Evolutionary conservation across 2,797 vertebrate genomes (phyloP).

Genomic region (Cryptoprocta ferox): DNA sequence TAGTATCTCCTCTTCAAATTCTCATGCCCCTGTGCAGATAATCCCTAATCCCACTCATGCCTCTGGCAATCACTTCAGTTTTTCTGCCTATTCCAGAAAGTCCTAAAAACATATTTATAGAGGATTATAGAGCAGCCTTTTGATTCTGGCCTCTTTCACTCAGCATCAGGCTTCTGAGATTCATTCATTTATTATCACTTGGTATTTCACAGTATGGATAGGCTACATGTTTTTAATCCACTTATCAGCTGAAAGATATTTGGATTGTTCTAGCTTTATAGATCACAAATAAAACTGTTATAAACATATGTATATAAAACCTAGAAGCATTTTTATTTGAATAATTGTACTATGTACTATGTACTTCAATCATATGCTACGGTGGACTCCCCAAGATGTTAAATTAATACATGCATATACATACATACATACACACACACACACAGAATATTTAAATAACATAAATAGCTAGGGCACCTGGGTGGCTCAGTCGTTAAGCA

Average conservation of each 20-base stretch:
- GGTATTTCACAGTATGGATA: background rate
- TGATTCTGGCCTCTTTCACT: background rate
- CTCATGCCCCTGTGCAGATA: background rate
- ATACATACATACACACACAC: background rate
- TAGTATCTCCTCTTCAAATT: background rate
- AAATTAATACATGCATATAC: background rate
- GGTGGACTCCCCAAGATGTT: background rate
- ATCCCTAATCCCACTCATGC: background rate
- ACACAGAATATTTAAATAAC: background rate
- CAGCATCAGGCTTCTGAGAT: background rate
- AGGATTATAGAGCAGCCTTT: background rate
- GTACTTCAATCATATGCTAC: background rate
- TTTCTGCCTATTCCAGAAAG: background rate
- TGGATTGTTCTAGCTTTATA: background rate
- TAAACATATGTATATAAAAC: background rate
- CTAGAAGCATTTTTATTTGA: background rate
- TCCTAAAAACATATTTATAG: background rate
- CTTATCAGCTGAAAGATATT: background rate
- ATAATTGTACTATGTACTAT: background rate
- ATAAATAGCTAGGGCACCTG: background rate
- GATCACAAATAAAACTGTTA: background rate
- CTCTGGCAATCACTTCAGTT: background rate
- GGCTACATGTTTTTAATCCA: background rate
- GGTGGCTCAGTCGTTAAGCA: too few relatives aligned
- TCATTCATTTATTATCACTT: background rate